Base-by-base conservation (phyloP, 2,888 invertebrate species). In the Arrhopalites spinosus region DNA sequence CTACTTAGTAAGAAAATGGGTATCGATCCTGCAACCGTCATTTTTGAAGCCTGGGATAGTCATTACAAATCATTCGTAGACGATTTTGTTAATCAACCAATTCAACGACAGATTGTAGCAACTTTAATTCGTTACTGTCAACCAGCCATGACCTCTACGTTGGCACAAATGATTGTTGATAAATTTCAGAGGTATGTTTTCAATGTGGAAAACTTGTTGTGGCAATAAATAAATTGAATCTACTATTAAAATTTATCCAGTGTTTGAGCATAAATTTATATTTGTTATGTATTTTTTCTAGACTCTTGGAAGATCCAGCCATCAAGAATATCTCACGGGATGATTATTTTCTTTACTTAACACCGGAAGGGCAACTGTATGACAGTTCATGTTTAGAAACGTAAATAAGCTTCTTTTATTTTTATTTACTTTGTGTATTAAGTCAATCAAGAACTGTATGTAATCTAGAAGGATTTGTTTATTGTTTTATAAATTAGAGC, bases 321-420 rank as follows among this genome's bases (percentile, higher is more conserved):
- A 89, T 95, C 81, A 87, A 90, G 71, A 88, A 89, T 78, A 90
- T 96, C 29, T 91, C 93, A 0, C 89, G 93, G 5, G 91, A 92
- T 75, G 93, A 95, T 82, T 93, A 92, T 85, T 91, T 91, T 81
- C 92, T 91, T 2, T 95, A 87, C 86, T 88, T 92, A 80, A 95
- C 93, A 29, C 94, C 96, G 0, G 93, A 94, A 74, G 96, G 94
- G 1, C 93, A 94, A 84, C 88, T 98, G 0, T 98, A 92, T 85
- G 96, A 98, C 86, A 96, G 94, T 87, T 91, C 91, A 81, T 90
- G 93, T 20, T 27, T 82, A n/a, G 82, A 83, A 61, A 75, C 74
- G 80, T 81, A 73, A 78, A 50, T 27, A 29, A 27, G 36, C 20
- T 53, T 36, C 11, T 36, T 36, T 36, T 36, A 36, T 36, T 36